Conservation (phyloP, 2,797 vertebrate species). For the Chelon auratus region DNA sequence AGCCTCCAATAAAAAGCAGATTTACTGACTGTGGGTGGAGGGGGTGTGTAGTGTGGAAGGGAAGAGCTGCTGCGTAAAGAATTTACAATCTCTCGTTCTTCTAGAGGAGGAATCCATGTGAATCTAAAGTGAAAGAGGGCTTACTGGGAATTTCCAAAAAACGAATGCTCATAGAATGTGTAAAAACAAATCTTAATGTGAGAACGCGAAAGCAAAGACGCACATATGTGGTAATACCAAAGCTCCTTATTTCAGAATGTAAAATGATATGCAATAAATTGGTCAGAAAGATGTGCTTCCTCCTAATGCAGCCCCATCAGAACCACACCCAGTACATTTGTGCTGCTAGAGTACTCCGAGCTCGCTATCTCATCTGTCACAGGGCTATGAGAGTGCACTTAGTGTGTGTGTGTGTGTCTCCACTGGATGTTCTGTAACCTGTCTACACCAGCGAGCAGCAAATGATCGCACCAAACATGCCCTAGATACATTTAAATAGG, state of each 20-base stretch:
- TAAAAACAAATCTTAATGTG: neutral
- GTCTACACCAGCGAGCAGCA: constrained; percentile 46
- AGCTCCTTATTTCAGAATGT: constrained; percentile 31
- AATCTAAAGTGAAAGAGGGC: constrained; percentile 25
- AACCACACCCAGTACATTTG: constrained; percentile 71
- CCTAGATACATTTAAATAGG: constrained; percentile 74
- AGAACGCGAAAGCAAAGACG: constrained; percentile 11
- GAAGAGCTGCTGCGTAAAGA: constrained; percentile 39
- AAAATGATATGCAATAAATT: constrained; percentile 67
- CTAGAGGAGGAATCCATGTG: constrained; percentile 37
- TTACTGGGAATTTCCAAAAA: constrained; percentile 31
- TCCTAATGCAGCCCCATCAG: constrained; percentile 58
- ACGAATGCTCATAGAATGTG: constrained; percentile 1
- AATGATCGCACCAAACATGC: constrained; percentile 46
- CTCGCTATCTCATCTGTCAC: constrained; percentile 49
- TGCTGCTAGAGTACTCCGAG: constrained; percentile 30
- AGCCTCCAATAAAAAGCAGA: constrained; percentile 68
- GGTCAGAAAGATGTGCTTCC: constrained; percentile 46
- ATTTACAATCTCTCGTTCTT: constrained; percentile 59
- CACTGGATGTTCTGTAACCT: constrained; percentile 14
- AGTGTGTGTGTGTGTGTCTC: constrained; percentile 7
- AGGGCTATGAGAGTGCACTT: constrained; percentile 37
- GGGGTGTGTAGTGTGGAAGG: constrained; percentile 13
- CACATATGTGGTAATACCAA: constrained; percentile 9
- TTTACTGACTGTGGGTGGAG: constrained; percentile 53